Base-by-base conservation (phyloP, 2,113 vertebrate genomes). In the Meleagris gallopavo region DNA sequence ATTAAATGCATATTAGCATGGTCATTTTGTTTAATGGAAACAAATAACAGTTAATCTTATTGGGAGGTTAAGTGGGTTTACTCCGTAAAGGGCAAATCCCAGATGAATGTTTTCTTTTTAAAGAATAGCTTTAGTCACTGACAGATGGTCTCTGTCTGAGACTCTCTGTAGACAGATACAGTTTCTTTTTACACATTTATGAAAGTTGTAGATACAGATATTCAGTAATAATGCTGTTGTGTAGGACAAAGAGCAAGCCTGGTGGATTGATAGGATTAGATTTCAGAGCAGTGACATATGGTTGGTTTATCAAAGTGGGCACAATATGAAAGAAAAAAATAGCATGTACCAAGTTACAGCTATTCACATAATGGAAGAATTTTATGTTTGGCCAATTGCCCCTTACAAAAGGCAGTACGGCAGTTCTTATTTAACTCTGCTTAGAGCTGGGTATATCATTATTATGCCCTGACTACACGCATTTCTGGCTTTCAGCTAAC, bases 131-230 rank as follows among this genome's bases (percentile, higher is more conserved):
- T 94, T 93, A 95, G 96, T 97, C 92, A 85, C 96, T 97, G 98
- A 98, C 98, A 98, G 98, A 98, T 98, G 98, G 98, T 96, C 97
- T 97, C 97, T 98, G 98, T 98, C 97, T 97, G 97, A 97, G 97
- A 94, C 96, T 95, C 94, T 96, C 92, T 74, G 94, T 91, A 97
- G 96, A 97, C 97, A 97, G 97, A 98, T 97, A 98, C 96, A 95
- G 97, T 98, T 98, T 98, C 98, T 96, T 98, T 97, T 97, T 98
- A 97, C 97, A 97, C 96, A 48, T 98, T 98, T 98, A 98, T 98
- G 98, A 98, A 98, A 98, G 97, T 98, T 97, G 97, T 95, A 97
- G 97, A 86, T 98, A 97, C 97, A 97, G 97, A 97, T 97, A 98
- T 97, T 97, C 94, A 84, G 95, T 97, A 97, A 97, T 98, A 98